phyloP scores from a whole-genome alignment of 2,113 vertebrate genomes.

The Tragelaphus scriptus region DNA sequence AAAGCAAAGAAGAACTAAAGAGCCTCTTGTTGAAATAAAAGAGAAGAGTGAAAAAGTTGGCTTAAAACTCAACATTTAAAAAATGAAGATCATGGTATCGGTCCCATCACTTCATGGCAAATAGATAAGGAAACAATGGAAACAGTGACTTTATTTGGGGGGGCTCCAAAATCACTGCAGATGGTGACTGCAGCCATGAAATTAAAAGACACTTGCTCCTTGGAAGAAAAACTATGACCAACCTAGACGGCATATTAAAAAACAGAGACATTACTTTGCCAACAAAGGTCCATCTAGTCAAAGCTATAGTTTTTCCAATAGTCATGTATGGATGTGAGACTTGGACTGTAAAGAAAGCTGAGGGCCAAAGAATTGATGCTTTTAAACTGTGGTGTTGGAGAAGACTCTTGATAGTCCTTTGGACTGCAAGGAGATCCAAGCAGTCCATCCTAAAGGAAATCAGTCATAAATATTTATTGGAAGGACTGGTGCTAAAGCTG shows the following conservation, averaged over 20 bases:
- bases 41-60: neutral
- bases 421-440: neutral
- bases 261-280: neutral
- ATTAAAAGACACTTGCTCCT: neutral
- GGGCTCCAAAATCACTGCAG: neutral
- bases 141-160: neutral
- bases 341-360: neutral
- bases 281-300: neutral
- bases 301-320: neutral
- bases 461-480: neutral
- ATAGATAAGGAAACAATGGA: neutral
- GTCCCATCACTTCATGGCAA: neutral
- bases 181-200: neutral
- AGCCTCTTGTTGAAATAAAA: neutral
- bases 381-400: neutral
- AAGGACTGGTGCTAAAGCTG: neutral
- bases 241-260: too few relatives aligned
- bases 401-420: neutral
- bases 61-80: neutral
- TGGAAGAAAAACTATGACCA: neutral
- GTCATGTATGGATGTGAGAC: neutral
- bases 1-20: neutral
- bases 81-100: neutral
- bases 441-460: neutral
- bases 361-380: neutral